Base-by-base conservation (phyloP, 2,888 invertebrate genomes). In the Hymenopus coronatus region DNA sequence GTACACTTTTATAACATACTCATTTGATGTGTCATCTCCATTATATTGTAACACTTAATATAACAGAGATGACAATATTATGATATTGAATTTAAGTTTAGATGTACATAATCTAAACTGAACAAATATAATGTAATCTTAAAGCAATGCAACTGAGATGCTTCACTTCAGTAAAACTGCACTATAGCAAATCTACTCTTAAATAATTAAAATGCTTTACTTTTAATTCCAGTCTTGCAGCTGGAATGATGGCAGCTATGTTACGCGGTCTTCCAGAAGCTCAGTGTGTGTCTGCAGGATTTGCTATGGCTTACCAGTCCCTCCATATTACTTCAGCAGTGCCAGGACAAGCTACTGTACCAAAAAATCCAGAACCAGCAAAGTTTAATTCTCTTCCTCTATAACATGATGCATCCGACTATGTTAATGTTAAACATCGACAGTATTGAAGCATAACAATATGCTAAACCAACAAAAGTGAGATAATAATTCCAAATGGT, bases 231-330 rank as follows among this genome's bases (percentile, higher is more conserved):
- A 92, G 92, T 90, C 91, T 93, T 84, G 92, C 92, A n/a, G 92
- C 93, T 8, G 97, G 97, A 1, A 95, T 96, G 91, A 95, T 97
- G 89, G 93, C 95, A 30, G 96, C 95, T 0, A 93, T 96, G 92
- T 92, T 97, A 33, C 92, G 92, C 70, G 94, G 95, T 0, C 93
- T 93, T 82, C 91, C 93, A 9, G 95, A 97, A 92, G 93, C 95
- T 85, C 93, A 94, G 30, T 96, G 96, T 92, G 94, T 96, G 20
- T 93, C 94, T 6, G 92, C 95, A 28, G 97, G 96, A 0, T 95
- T 96, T 90, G 93, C 94, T 89, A 94, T 96, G 28, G 97, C 97
- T 0, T 93, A 93, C 90, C 93, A 93, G 87, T 95, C 97, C 0
- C 92, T 97, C 82, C 92, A 93, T 84, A 94, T 95, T 0, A 93